Evolutionary conservation across 2,113 vertebrate species (phyloP).

Genomic region (Passer montanus): DNA sequence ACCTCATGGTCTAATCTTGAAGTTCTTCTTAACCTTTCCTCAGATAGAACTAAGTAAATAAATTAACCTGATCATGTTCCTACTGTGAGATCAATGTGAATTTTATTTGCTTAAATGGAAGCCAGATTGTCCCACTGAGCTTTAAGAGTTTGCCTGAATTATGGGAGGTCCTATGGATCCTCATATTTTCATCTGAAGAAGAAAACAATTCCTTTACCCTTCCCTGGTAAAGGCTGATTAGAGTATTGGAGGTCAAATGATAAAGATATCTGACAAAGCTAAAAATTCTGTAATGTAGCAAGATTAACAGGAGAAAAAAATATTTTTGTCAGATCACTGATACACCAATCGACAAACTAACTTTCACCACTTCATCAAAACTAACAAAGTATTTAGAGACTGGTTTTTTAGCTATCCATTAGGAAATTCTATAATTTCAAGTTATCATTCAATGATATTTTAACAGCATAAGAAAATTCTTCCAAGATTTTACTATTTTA

Average conservation of each 20-base stretch:
- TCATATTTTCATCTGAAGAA: neutral
- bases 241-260: neutral
- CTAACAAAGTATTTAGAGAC: neutral
- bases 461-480: neutral
- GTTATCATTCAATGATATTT: neutral
- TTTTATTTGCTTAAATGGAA: conserved; percentile 57
- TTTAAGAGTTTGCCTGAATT: neutral
- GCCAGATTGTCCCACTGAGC: conserved; percentile 13
- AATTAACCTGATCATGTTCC: conserved; percentile 33
- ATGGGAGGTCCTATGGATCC: neutral
- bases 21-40: neutral
- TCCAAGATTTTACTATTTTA: neutral
- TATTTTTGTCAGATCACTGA: neutral
- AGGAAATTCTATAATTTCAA: neutral
- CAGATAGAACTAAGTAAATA: conserved; percentile 29
- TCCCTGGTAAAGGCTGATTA: neutral
- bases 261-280: neutral
- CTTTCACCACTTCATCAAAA: neutral
- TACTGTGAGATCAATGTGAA: conserved; percentile 37
- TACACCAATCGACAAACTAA: neutral
- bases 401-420: neutral
- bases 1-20: neutral
- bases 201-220: neutral
- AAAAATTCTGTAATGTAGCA: neutral
- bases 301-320: neutral